These are phyloP conservation scores for Atherix ibis DNA, from an alignment of 2,888 invertebrate genomes.

Conservation along the genomic window DNA sequence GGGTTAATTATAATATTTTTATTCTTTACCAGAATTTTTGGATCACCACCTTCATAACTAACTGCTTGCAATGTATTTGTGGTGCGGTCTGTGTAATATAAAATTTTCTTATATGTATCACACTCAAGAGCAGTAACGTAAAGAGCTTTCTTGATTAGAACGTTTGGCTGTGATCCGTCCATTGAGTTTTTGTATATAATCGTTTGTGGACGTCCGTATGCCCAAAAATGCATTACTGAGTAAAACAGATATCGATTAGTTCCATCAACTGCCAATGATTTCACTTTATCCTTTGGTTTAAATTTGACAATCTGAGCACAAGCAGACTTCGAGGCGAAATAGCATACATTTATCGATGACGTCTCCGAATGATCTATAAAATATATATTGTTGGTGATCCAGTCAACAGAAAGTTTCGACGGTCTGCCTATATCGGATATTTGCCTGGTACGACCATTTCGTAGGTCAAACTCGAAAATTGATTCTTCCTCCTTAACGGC, in stretches of 20 bases:
- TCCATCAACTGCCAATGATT: constrained; percentile 48
- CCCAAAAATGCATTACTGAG: constrained; percentile 33
- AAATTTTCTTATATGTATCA: constrained; percentile 39
- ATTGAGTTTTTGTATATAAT: constrained; percentile 38
- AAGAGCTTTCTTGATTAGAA: constrained; percentile 27
- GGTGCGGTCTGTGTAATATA: constrained; percentile 64
- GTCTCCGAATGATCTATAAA: constrained; percentile 36
- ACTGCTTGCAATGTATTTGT: constrained; percentile 36
- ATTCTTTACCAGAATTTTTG: constrained; percentile 33
- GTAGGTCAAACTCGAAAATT: constrained; percentile 30
- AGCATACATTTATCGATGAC: constrained; percentile 38
- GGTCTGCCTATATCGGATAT: constrained; percentile 35
- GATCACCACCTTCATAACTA: constrained; percentile 34
- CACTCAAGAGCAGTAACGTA: constrained; percentile 33
- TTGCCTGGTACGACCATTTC: constrained; percentile 24
- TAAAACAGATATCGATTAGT: constrained; percentile 42
- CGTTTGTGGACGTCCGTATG: constrained; percentile 33
- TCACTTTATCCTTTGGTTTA: constrained; percentile 36
- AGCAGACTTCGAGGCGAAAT: constrained; percentile 32
- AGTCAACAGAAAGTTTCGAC: constrained; percentile 49
- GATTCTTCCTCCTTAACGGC: constrained; percentile 31
- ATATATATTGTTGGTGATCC: constrained; percentile 58
- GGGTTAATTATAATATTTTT: constrained; percentile 39
- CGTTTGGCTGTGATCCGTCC: constrained; percentile 35
- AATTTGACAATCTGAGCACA: constrained; percentile 41